Evolutionary conservation across 1,140 invertebrate species (phyloP), one percentile per base, ranked within the genome.

Genomic region (Choristoneura fumiferana): DNA sequence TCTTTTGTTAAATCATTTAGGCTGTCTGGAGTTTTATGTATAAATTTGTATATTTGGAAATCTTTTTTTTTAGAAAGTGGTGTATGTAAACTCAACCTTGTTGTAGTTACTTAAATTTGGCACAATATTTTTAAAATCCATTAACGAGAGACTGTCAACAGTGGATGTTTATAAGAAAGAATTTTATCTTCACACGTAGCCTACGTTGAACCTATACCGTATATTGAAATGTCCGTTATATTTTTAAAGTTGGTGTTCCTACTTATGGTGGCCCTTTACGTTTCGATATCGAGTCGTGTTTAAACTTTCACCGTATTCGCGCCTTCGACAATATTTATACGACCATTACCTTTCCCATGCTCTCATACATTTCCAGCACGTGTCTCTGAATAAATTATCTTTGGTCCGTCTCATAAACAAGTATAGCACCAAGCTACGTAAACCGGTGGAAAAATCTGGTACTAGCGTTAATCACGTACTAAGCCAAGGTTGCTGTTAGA

Each of bases 341-440:
- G 54, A 55, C 56, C 61, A 63, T 67, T 69, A 58, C 59, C 58
- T 67, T 60, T 71, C 61, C 38, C 53, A 65, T 65, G 58, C 54
- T 68, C 60, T 65, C 40, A 36, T 71, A 63, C 57, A 65, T 67
- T 62, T 69, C 52, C 60, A 61, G 65, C 68, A 70, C 70, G 67
- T 73, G 70, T 67, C 64, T 57, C 29, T 53, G 73, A 73, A 76
- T 76, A 76, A 70, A 73, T 76, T 73, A 73, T 60, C 52, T 35
- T 55, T 35, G 54, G 38, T 35, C 43, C 54, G 17, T 40, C 58
- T 52, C 53, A 36, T 49, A 49, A 49, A 49, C 43, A 49, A 22
- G 17, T 49, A 49, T 22, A 49, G 29, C 43, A 49, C 43, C 43
- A 22, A 22, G 17, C 22, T 29, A 18, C 2, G 12, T 10, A 1